Conservation (phyloP, 2,797 vertebrate genomes). For the Schizopygopsis pylzovi region DNA sequence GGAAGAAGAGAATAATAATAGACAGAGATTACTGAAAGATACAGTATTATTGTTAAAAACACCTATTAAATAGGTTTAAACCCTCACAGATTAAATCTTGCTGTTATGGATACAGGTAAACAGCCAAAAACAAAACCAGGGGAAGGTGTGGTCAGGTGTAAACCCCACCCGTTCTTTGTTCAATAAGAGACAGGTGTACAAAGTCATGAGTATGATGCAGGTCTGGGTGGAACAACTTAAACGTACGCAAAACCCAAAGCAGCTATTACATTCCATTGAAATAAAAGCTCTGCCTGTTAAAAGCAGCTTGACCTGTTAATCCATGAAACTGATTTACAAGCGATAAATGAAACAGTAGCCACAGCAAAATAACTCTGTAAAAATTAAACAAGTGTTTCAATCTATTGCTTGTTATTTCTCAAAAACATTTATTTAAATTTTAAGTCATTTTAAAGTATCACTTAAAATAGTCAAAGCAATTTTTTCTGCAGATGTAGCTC, state of each 20-base stretch:
- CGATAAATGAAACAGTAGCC: neutral
- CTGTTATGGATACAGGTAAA: conserved; percentile 10
- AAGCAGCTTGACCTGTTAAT: conserved; percentile 34
- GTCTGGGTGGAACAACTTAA: conserved; percentile 43
- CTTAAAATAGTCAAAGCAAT: too few relatives aligned
- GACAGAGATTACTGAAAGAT: neutral
- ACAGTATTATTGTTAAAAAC: neutral
- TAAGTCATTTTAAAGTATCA: neutral
- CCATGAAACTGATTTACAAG: neutral
- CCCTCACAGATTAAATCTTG: neutral
- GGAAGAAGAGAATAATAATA: neutral
- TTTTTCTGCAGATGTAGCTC: neutral
- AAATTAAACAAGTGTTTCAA: neutral
- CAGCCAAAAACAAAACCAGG: neutral
- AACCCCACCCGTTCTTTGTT: conserved; percentile 30
- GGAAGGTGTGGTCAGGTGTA: neutral
- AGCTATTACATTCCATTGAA: conserved; percentile 5
- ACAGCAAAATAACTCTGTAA: too few relatives aligned
- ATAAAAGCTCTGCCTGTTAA: conserved; percentile 10
- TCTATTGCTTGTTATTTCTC: neutral
- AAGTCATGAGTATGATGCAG: conserved; percentile 34
- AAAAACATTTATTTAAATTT: neutral
- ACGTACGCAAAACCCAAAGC: neutral
- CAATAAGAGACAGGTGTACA: conserved; percentile 41
- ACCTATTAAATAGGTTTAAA: neutral